phyloP scores from a whole-genome alignment of 2,888 invertebrate species.

The Cephus pulcher region DNA sequence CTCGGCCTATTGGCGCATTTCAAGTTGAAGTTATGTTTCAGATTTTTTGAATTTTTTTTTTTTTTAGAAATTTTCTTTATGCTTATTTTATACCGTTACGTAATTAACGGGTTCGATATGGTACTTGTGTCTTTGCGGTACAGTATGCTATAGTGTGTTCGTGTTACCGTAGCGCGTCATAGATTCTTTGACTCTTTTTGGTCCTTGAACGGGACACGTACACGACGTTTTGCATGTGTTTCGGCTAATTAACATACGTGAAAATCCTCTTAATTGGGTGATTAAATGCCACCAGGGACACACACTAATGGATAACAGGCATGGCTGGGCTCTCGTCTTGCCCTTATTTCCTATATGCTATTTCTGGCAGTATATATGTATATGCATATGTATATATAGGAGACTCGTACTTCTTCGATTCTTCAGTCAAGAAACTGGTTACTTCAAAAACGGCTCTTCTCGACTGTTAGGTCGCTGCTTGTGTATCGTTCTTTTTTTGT shows the following conservation, averaged over 20 bases:
- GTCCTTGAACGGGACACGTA: background rate
- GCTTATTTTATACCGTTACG: background rate
- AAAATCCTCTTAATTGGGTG: constrained; percentile 57
- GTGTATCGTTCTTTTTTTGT: background rate
- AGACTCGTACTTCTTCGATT: background rate
- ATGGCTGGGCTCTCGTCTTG: constrained; percentile 9
- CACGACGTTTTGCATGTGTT: constrained; percentile 54
- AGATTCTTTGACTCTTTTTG: background rate
- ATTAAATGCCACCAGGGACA: constrained; percentile 49
- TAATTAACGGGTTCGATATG: background rate
- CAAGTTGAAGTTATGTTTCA: too few relatives aligned
- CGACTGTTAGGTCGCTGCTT: background rate
- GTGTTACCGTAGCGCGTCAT: background rate
- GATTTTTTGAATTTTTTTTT: too few relatives aligned
- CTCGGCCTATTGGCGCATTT: too few relatives aligned
- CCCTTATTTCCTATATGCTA: background rate
- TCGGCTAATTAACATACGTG: constrained; percentile 60
- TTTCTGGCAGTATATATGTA: background rate
- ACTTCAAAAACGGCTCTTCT: background rate
- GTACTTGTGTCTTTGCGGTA: too few relatives aligned
- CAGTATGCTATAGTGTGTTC: background rate
- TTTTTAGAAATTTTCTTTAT: too few relatives aligned
- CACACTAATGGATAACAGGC: constrained; percentile 43
- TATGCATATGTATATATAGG: background rate
- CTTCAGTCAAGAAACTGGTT: background rate